A percentile compares a stretch with the other conserved stretches of the same genome.
Conservation (phyloP, 53 echinoderm and acorn worm genomes). For the Henricia sp. region DNA sequence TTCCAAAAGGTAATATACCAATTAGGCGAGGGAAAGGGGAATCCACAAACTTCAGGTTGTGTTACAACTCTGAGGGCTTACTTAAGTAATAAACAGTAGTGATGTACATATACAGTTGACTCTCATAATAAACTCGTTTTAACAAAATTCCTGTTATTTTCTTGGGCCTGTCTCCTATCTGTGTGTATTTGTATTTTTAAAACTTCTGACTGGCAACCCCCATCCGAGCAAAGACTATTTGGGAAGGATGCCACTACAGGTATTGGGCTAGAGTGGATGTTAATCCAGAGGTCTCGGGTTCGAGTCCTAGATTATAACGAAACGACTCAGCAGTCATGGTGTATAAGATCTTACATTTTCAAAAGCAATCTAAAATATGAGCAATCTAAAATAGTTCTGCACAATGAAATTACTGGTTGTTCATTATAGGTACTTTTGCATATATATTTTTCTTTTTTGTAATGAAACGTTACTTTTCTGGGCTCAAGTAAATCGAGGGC, state of each 20-base stretch:
- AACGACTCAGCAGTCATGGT: no score
- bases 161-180: slow-evolving; percentile 6
- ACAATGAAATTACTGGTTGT: no score
- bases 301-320: no score
- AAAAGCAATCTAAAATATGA: no score
- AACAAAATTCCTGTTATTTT: slow-evolving; percentile 4
- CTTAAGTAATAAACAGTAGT: not conserved
- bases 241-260: slow-evolving; percentile 6
- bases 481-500: no score
- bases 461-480: no score
- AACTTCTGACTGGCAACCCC: slow-evolving; percentile 22
- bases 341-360: no score
- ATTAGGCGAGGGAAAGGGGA: slow-evolving; percentile 35
- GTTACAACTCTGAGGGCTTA: slow-evolving; percentile 22
- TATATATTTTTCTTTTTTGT: no score
- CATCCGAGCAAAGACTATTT: slow-evolving; percentile 15
- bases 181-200: slow-evolving; percentile 13
- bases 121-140: not conserved
- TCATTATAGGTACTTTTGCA: no score
- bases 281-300: no score
- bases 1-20: slow-evolving; percentile 55
- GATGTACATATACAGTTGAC: slow-evolving; percentile 11
- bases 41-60: slow-evolving; percentile 15
- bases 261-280: slow-evolving; percentile 5
- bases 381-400: no score